Evolutionary conservation across 2,888 invertebrate genomes (phyloP), one percentile per base, ranked within the genome.

Genomic region (Ochropleura leucogaster): DNA sequence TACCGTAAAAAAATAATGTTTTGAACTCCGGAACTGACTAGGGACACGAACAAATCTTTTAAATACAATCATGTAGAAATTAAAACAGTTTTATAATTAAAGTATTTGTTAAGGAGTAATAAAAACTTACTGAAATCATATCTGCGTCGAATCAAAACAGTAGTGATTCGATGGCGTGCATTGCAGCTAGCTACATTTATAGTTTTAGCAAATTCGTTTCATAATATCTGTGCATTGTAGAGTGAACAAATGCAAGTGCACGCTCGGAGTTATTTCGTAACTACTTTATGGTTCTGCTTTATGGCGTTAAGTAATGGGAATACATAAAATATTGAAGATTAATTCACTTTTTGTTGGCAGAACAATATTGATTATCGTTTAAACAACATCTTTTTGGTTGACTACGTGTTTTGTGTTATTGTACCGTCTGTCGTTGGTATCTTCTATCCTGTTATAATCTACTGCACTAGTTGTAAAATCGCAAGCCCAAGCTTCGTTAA

Each of bases 61-160:
- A 71, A 57, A 18, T 20, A 59, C 16, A 55, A 20, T 51, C n/a
- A 3, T 18, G 6, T 12, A 30, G 6, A 4, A 18, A 30, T 46
- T 46, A 30, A 30, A 30, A 30, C 30, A 30, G 30, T 30, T 30
- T 30, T 30, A 30, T 30, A 30, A 30, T 30, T 30, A 30, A 30
- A 30, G 30, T 30, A 30, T 30, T 30, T 3, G 30, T 30, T 30
- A 30, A 30, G 3, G 30, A 30, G 30, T 30, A 78, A 64, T 30
- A n/a, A 62, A 44, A 69, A 89, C 92, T 92, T 82, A 92, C 92
- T 79, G 80, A 85, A 87, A 68, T 83, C 92, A 92, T 92, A 83
- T 72, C 80, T 83, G 72, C 70, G 60, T 72, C 68, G 87, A 87
- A 83, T 83, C 76, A 83, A 67, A 78, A 68, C 68, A 72, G 72